Percentiles rank a stretch among this genome's conserved stretches.
Conservation (phyloP, 1,140 invertebrate species). For the Lutraria rhynchaena region DNA sequence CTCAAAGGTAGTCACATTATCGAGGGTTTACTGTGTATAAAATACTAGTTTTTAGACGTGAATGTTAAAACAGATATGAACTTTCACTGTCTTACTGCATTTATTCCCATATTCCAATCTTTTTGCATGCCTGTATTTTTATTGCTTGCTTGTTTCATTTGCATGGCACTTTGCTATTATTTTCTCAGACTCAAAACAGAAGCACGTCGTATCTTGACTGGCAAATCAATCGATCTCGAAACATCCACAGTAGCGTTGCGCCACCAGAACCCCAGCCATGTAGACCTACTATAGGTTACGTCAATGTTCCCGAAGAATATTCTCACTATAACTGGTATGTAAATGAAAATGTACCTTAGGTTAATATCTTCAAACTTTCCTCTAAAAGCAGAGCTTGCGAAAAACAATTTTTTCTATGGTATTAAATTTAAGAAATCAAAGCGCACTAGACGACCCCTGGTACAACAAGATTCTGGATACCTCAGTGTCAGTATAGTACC, state of each 20-base stretch:
- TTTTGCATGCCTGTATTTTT: no score
- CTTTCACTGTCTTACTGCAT: no score
- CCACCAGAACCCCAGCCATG: background rate
- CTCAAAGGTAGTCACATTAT: no score
- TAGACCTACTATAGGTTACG: constrained; percentile 3
- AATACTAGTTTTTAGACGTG: no score
- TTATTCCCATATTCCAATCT: no score
- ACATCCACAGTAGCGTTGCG: background rate
- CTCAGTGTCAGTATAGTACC: background rate
- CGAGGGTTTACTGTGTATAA: no score
- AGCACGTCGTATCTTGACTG: constrained; percentile 34
- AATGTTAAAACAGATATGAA: no score
- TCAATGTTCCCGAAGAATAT: constrained; percentile 21
- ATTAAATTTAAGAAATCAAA: constrained; percentile 19
- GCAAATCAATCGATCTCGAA: constrained; percentile 1
- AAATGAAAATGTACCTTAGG: background rate
- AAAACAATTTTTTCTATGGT: no score
- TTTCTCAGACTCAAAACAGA: constrained; percentile 18
- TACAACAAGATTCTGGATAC: constrained; percentile 6
- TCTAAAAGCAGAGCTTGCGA: no score
- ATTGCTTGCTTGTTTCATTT: no score
- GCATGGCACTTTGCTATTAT: no score
- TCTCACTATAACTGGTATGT: constrained; percentile 25
- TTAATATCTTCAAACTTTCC: background rate
- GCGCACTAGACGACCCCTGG: constrained; percentile 2